Conservation (phyloP, 1,140 invertebrate genomes). For the Tenebrio molitor region DNA sequence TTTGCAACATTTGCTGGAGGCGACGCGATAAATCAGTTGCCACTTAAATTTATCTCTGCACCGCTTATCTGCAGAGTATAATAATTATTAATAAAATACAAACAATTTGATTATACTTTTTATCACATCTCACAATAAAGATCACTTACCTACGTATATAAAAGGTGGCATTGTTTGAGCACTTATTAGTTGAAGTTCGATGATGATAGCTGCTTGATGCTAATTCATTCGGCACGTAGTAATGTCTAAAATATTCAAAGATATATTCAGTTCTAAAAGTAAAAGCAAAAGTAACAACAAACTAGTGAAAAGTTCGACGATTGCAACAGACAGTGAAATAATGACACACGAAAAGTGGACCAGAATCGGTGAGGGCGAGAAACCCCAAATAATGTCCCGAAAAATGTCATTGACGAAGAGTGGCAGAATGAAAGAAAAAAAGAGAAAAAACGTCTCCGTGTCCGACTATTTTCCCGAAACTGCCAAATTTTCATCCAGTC, state of each 20-base stretch:
- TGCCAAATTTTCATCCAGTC: not conserved
- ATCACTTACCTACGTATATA: slow-evolving; percentile 12
- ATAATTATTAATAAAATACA: slow-evolving; percentile 32
- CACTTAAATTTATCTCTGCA: not conserved
- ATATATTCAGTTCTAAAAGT: slow-evolving; percentile 12
- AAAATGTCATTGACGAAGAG: slow-evolving; percentile 20
- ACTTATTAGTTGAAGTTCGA: slow-evolving; percentile 34
- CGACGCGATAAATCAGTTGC: not conserved
- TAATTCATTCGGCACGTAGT: not conserved
- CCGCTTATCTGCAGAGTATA: not conserved
- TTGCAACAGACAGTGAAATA: not conserved
- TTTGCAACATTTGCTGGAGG: too few species aligned
- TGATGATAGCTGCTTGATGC: not conserved
- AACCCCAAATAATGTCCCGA: not conserved
- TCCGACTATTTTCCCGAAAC: slow-evolving; percentile 17
- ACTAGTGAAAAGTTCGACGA: not conserved
- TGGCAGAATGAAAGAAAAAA: slow-evolving; percentile 29
- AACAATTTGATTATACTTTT: slow-evolving; percentile 20
- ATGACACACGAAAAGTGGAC: not conserved
- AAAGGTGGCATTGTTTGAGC: slow-evolving; percentile 17
- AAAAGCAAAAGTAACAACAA: slow-evolving; percentile 15
- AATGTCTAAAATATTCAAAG: slow-evolving; percentile 7
- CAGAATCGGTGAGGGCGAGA: not conserved
- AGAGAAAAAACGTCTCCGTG: slow-evolving; percentile 10
- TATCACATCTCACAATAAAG: slow-evolving; percentile 25